Evolutionary conservation across 2,888 invertebrate species (phyloP), one percentile per base, ranked within the genome.

Genomic region (Penaeus monodon): DNA sequence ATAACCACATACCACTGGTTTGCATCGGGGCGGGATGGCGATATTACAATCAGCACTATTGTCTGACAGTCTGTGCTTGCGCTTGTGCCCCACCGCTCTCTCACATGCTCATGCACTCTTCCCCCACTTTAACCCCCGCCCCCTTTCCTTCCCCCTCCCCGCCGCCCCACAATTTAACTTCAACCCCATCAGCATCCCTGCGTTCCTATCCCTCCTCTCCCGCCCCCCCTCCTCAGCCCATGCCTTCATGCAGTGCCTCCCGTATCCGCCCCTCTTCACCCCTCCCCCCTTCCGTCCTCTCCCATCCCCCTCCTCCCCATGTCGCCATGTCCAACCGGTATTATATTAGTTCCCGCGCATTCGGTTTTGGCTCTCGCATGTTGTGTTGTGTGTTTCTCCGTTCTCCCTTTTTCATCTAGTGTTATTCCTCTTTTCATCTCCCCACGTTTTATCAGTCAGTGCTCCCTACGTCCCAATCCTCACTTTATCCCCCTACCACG

Each of bases 31-130:
- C 70, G 74, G 79, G 49, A 65, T 73, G 44, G 80, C 85, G 80
- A 85, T 85, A 85, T 85, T 85, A 85, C 85, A 80, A 85, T 85
- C 85, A 85, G 85, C 63, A 65, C 70, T 80, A 74, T 85, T 85
- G 85, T 85, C 68, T 70, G 80, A 79, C 73, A 74, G 85, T 80
- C 85, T 80, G 66, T 85, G 49, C 49, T 49, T 49, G 49, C 49
- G 49, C 49, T 49, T 49, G 85, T 85, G 81, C 66, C 78, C 38
- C 24, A 49, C 44, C 38, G 63, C 49, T 49, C 22, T 22, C 24
- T 49, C 38, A 27, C 77, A 33, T 49, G 38, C 17, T 74, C 49
- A 24, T 64, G 29, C 78, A 65, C 38, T 65, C 68, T 24, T 81
- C 29, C 68, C 49, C 49, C 17, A 49, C 49, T 49, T 49, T 49